Evolutionary conservation across 2,888 invertebrate species (phyloP).

Genomic region (Urechis unicinctus): DNA sequence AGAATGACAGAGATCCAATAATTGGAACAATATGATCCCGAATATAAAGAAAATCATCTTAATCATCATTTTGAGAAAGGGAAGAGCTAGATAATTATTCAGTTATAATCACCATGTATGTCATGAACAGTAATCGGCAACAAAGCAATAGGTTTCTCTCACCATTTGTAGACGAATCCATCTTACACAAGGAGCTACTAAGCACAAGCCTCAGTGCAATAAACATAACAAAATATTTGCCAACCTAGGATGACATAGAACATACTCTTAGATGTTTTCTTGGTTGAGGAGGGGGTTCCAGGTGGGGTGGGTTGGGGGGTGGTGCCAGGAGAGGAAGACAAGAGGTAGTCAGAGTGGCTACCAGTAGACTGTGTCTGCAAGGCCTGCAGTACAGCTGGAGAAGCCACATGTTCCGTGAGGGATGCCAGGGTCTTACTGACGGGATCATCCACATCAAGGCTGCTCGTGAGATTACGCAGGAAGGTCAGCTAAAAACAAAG

Average conservation of each 20-base stretch:
- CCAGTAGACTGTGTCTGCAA: constrained; percentile 10
- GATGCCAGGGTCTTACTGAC: constrained; percentile 48
- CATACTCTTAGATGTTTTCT: constrained; percentile 6
- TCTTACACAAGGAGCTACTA: background rate
- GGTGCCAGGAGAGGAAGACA: constrained; percentile 18
- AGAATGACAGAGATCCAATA: no score
- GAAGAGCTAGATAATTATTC: no score
- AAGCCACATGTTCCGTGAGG: constrained; percentile 48
- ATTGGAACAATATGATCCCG: no score
- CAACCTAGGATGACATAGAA: background rate
- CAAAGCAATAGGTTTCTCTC: no score
- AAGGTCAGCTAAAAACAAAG: constrained; percentile 45
- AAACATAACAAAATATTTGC: no score
- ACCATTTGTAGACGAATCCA: background rate
- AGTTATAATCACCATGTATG: no score
- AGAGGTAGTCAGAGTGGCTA: background rate
- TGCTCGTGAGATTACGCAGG: constrained; percentile 37
- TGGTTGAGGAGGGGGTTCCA: constrained; percentile 29
- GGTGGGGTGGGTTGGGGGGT: constrained; percentile 37
- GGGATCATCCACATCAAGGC: constrained; percentile 32
- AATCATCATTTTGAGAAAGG: no score
- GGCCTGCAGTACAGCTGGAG: constrained; percentile 15
- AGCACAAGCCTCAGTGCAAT: background rate
- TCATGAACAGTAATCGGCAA: no score
- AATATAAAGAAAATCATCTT: no score